Evolutionary conservation across 2,888 invertebrate species (phyloP).

Genomic region (Hydriomena furcata): DNA sequence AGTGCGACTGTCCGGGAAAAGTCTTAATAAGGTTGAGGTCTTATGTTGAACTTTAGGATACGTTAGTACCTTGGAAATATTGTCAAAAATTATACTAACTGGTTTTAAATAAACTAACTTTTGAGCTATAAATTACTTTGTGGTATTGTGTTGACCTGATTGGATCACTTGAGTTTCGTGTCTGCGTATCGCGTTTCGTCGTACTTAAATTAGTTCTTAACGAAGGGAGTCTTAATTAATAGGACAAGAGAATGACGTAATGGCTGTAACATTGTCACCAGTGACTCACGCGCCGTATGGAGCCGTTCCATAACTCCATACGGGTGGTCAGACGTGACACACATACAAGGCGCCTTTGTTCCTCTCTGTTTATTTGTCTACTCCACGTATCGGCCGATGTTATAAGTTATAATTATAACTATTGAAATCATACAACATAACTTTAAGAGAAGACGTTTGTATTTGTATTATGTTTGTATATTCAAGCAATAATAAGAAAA

Average conservation of each 20-base stretch:
- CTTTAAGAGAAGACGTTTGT: no score
- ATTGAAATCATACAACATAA: neutral
- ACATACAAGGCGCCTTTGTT: conserved; percentile 35
- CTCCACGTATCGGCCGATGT: conserved; percentile 6
- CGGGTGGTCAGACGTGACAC: conserved; percentile 44
- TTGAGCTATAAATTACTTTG: conserved; percentile 3
- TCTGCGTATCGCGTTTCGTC: conserved; percentile 27
- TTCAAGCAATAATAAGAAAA: conserved; percentile 8
- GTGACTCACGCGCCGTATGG: conserved; percentile 46
- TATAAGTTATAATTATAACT: no score
- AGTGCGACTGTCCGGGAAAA: conserved; percentile 9
- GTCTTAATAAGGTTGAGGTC: conserved; percentile 12
- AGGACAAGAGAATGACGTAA: conserved; percentile 41
- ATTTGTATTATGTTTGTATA: no score
- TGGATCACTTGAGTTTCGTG: conserved; percentile 28
- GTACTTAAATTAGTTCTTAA: conserved; percentile 20
- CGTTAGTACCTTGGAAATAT: conserved; percentile 5
- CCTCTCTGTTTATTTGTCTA: conserved; percentile 21
- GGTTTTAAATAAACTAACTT: conserved; percentile 7
- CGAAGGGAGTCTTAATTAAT: conserved; percentile 41
- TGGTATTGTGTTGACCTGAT: conserved; percentile 25
- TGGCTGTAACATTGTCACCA: conserved; percentile 33
- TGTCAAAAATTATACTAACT: conserved; percentile 6
- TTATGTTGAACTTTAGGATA: conserved; percentile 22
- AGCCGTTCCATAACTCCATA: conserved; percentile 41